Conservation (phyloP, 2,113 vertebrate genomes). For the Peromyscus maniculatus region DNA sequence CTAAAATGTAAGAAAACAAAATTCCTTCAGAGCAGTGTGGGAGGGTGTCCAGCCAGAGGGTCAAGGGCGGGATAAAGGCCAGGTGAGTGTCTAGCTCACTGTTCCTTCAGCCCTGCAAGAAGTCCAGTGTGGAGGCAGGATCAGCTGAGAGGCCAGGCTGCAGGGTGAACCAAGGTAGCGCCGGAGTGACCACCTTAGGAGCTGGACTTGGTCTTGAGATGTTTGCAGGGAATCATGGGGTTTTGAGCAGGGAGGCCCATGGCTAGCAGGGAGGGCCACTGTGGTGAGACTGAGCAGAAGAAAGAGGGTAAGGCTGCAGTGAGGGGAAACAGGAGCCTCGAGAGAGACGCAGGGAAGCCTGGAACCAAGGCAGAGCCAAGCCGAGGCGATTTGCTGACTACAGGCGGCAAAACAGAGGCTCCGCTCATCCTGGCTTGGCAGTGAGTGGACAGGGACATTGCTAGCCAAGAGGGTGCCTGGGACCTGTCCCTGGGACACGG, state of each 20-base stretch:
- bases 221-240: not conserved
- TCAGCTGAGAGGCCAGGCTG: not conserved
- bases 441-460: not conserved
- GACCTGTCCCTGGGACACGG: not conserved
- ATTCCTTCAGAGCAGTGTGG: not conserved
- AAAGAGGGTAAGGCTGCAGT: not conserved
- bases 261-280: not conserved
- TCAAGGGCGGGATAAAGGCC: not conserved
- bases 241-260: fast-evolving
- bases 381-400: not conserved
- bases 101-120: not conserved
- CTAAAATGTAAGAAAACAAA: not conserved
- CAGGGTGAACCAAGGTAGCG: not conserved
- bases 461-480: not conserved
- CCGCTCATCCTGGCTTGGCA: not conserved
- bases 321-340: not conserved
- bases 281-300: not conserved
- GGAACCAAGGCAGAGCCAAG: not conserved
- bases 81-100: not conserved
- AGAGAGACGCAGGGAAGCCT: not conserved
- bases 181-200: not conserved
- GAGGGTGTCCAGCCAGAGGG: not conserved
- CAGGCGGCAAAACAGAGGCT: not conserved
- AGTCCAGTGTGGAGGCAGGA: not conserved
- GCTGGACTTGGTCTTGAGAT: not conserved